These are phyloP conservation scores for Epizoanthus rinbou DNA, from an alignment of 92 coral and sea anemone genomes.

Conservation along the genomic window DNA sequence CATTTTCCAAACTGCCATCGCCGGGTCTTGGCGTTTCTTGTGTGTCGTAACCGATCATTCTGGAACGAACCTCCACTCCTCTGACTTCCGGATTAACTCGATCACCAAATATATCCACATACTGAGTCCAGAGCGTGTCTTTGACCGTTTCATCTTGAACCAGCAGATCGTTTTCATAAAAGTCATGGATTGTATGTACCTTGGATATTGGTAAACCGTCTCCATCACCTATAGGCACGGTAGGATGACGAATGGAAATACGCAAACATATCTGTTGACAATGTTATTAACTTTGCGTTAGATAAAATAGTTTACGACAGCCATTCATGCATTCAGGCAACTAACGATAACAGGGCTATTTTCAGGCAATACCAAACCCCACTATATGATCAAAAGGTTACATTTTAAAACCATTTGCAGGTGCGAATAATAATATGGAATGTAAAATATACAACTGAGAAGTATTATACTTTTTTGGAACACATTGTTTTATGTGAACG, in stretches of 20 bases:
- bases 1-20: not conserved
- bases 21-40: conserved; percentile 34
- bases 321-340: not conserved
- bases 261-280: conserved; percentile 8
- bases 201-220: conserved; percentile 18
- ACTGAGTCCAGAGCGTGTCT: conserved; percentile 24
- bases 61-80: conserved; percentile 10
- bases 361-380: no score
- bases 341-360: no score
- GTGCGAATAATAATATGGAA: no score
- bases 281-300: not conserved
- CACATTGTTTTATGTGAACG: no score
- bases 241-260: not conserved
- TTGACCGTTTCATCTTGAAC: conserved; percentile 1
- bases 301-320: not conserved
- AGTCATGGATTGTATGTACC: conserved; percentile 28
- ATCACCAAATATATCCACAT: conserved; percentile 4
- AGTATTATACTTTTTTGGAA: no score
- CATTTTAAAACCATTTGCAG: no score
- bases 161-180: conserved; percentile 22
- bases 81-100: not conserved
- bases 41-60: conserved; percentile 45
- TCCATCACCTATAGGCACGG: conserved; percentile 5
- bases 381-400: no score
- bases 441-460: no score